phyloP scores from a whole-genome alignment of 1,140 invertebrate species.

The Polypedilum pembai region DNA sequence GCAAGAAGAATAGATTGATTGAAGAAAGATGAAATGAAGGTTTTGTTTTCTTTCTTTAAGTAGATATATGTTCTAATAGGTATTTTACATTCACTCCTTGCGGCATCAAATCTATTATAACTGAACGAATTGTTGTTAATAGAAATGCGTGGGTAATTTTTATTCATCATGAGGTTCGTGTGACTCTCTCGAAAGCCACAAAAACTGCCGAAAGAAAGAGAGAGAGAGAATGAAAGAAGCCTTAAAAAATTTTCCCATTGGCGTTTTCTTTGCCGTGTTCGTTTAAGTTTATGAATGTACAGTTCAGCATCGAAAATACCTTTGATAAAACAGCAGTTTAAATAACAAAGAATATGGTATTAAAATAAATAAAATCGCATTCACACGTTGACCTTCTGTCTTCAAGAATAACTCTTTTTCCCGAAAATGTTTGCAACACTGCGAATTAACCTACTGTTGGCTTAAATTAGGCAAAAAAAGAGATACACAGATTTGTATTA shows the following conservation, averaged over 20 bases:
- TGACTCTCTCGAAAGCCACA: not conserved
- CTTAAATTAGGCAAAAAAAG: not conserved
- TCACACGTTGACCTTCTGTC: slow-evolving; percentile 16
- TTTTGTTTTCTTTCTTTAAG: not conserved
- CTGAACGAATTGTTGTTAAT: not conserved
- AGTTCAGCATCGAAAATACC: not conserved
- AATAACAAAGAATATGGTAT: not conserved
- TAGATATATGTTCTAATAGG: not conserved
- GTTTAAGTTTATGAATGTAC: not conserved
- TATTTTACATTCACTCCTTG: not conserved
- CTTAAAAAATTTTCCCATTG: slow-evolving; percentile 3
- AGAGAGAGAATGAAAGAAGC: too few species aligned
- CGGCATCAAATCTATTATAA: not conserved
- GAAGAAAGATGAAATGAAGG: not conserved
- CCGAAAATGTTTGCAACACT: not conserved
- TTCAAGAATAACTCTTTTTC: not conserved
- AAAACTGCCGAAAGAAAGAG: not conserved
- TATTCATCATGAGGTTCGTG: not conserved
- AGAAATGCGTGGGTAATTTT: not conserved
- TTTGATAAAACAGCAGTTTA: not conserved
- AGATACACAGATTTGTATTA: not conserved
- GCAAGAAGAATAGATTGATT: not conserved
- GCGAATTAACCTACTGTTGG: not conserved
- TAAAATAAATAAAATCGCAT: slow-evolving; percentile 10
- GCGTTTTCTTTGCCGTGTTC: not conserved